Conservation (phyloP, 2,113 vertebrate species). For the Oreamnos americanus region DNA sequence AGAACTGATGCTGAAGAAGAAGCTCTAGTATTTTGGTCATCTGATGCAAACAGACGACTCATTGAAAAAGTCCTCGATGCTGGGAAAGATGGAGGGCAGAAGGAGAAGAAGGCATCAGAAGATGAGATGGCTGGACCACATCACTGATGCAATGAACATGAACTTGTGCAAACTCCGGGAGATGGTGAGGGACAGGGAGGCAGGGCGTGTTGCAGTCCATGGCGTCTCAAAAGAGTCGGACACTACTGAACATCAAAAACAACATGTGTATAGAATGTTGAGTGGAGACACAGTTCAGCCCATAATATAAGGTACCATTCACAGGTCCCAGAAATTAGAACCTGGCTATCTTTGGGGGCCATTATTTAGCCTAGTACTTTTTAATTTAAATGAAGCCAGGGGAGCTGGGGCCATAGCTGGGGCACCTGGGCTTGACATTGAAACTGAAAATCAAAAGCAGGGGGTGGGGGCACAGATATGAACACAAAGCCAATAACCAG, state of each 20-base stretch:
- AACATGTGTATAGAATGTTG: neutral
- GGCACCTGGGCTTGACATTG: neutral
- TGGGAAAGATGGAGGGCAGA: neutral
- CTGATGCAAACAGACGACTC: neutral
- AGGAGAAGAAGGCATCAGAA: neutral
- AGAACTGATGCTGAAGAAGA: neutral
- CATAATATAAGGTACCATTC: neutral
- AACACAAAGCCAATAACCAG: neutral
- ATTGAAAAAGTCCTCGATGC: neutral
- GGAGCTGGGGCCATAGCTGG: neutral
- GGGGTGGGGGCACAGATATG: no score
- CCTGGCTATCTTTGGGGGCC: neutral
- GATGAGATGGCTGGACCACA: neutral
- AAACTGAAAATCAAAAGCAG: neutral
- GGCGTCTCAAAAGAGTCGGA: neutral
- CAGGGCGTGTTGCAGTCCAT: accelerated
- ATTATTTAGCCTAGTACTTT: neutral
- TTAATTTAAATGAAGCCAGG: neutral
- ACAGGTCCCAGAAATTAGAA: neutral
- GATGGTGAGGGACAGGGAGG: neutral
- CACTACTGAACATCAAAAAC: neutral
- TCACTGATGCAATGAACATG: neutral
- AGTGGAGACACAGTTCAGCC: no score
- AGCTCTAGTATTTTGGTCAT: neutral
- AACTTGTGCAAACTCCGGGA: neutral